A percentile compares a stretch with the other conserved stretches of the same genome.
Conservation (phyloP, 1,140 invertebrate species). For the Prorops nasuta region DNA sequence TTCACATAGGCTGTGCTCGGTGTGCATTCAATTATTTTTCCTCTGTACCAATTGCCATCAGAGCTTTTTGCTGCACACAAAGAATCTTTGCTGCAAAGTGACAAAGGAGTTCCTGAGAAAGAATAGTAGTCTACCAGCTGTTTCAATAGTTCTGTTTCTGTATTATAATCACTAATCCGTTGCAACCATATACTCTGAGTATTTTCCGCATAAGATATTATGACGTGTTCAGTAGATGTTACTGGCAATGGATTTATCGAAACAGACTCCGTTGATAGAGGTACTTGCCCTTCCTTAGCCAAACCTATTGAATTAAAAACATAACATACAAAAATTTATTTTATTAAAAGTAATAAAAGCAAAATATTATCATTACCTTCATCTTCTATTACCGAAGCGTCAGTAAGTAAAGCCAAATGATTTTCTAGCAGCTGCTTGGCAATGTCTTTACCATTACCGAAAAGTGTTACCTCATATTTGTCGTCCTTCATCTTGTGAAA, state of each 20-base stretch:
- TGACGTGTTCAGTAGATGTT: conserved; percentile 55
- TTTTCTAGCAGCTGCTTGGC: conserved; percentile 45
- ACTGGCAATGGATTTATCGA: conserved; percentile 61
- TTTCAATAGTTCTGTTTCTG: conserved; percentile 53
- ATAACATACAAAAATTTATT: conserved; percentile 50
- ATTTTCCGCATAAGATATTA: conserved; percentile 53
- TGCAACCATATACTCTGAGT: conserved; percentile 65
- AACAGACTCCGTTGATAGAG: no score
- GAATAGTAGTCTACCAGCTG: conserved; percentile 62
- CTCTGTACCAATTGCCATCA: conserved; percentile 63
- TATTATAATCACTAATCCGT: conserved; percentile 45
- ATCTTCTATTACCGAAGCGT: not conserved
- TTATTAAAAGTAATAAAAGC: conserved; percentile 1
- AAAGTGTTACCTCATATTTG: conserved; percentile 59
- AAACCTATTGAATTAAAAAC: no score
- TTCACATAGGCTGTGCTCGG: conserved; percentile 28
- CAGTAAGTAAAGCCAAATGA: conserved; percentile 30
- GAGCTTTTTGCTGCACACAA: conserved; percentile 63
- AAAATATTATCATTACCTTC: not conserved
- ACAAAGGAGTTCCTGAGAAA: conserved; percentile 38
- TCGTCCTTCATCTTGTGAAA: conserved; percentile 54
- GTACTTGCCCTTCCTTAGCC: no score
- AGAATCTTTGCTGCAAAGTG: conserved; percentile 44
- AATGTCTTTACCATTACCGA: conserved; percentile 49
- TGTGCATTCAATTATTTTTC: conserved; percentile 21